A percentile compares a stretch with the other conserved stretches of the same genome.
phyloP scores from a whole-genome alignment of 2,888 invertebrate genomes.

The Phlogophora meticulosa region DNA sequence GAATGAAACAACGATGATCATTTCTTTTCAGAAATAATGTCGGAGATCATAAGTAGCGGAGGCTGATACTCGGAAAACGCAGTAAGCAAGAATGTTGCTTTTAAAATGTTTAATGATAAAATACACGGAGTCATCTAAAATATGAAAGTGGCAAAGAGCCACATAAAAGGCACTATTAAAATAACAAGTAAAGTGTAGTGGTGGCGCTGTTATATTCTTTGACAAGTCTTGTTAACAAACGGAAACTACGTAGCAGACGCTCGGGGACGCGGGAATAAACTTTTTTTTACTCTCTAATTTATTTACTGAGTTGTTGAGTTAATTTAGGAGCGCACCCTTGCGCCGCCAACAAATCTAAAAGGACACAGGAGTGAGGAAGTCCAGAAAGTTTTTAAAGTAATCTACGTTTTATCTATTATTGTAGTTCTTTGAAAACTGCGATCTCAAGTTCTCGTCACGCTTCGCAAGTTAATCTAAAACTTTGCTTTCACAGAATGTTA shows the following conservation, averaged over 20 bases:
- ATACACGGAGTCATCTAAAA: neutral
- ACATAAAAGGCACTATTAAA: slow-evolving; percentile 20
- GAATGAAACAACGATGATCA: neutral
- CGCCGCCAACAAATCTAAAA: slow-evolving; percentile 55
- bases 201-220: slow-evolving; percentile 32
- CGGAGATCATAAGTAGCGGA: neutral
- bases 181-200: slow-evolving; percentile 27
- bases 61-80: neutral
- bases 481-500: slow-evolving; percentile 22
- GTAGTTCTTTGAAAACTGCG: slow-evolving; percentile 45
- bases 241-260: slow-evolving; percentile 54
- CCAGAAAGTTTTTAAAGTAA: slow-evolving; percentile 52
- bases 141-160: neutral
- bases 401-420: slow-evolving; percentile 45
- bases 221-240: slow-evolving; percentile 58
- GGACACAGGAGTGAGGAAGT: slow-evolving; percentile 39
- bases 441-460: slow-evolving; percentile 51
- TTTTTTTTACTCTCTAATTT: slow-evolving; percentile 69
- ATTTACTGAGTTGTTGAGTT: slow-evolving; percentile 73
- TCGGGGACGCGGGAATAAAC: slow-evolving; percentile 50
- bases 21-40: neutral
- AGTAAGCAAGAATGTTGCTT: neutral
- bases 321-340: slow-evolving; percentile 63
- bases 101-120: neutral
- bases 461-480: slow-evolving; percentile 36